Base-by-base conservation (phyloP, 2,888 invertebrate genomes). In the Parelbella ahira region DNA sequence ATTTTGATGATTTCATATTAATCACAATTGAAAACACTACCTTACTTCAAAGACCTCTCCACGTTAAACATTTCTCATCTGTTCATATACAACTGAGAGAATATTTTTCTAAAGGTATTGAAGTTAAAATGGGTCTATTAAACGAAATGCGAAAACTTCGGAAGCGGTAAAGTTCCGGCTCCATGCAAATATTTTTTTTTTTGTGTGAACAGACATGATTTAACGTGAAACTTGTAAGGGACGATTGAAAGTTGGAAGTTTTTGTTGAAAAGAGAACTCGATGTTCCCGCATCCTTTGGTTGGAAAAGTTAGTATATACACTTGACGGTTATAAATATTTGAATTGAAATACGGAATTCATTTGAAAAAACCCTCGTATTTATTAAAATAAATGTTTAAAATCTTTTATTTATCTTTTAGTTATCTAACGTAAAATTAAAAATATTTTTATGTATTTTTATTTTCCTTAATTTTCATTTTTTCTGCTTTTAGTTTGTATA, bases 21-120 rank as follows among this genome's bases (percentile, higher is more conserved):
- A n/a, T 13, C 10, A 37, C 9, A 37, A 18, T 5, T 7, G 9
- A 28, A 1, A 8, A 6, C 7, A 15, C 15, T 3, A 15, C 15
- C 8, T 4, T 21, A 9, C n/a, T 20, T 7, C 20, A 24, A 25
- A 39, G 9, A 21, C 30, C 6, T 8, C 10, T 12, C 6, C 13
- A 25, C 19, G 4, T 4, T 3, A n/a, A 39, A 41, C 7, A 11
- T n/a, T 12, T 9, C 19, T 9, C 32, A 19, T 39, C 20, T 23
- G 19, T 25, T 33, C 13, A 7, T 5, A 19, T 25, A 20, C 6
- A 27, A 27, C 25, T 12, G 19, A 33, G 15, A 19, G 12, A 7
- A 18, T 25, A 45, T 43, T 30, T 39, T 39, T 47, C 37, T 28
- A 32, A 37, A 43, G 45, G 21, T 25, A 47, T 45, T 37, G 39